Percentiles rank a stretch among this genome's conserved stretches.
These are phyloP conservation scores for Tylochromis polylepis DNA, from an alignment of 2,113 vertebrate genomes.

Conservation along the genomic window DNA sequence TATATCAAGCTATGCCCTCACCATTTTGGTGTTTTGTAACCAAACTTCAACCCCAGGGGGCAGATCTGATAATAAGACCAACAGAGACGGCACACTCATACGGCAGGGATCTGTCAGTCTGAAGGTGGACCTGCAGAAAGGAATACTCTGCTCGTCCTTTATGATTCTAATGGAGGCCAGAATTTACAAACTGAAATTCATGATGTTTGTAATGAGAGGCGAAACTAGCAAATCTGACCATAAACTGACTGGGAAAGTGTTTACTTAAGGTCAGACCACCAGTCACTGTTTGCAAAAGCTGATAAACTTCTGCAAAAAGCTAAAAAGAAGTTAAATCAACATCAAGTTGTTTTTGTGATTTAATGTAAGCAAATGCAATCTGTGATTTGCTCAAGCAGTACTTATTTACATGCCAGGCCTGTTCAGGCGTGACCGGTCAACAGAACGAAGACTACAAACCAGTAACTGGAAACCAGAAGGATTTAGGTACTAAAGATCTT, in stretches of 20 bases:
- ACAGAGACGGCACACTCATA: not conserved
- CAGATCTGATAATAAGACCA: not conserved
- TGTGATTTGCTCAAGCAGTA: not conserved
- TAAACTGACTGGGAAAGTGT: not conserved
- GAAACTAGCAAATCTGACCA: not conserved
- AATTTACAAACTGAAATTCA: not conserved
- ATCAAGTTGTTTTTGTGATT: not conserved
- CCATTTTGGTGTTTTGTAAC: not conserved
- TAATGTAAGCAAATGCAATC: not conserved
- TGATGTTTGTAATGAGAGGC: not conserved
- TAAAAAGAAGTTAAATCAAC: not conserved
- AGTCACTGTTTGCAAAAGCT: not conserved
- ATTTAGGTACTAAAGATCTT: not conserved
- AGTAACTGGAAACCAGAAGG: not conserved
- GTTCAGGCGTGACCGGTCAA: fast-evolving
- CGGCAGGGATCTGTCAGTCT: not conserved
- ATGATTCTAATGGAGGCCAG: not conserved
- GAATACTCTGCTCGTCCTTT: not conserved
- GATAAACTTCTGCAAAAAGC: not conserved
- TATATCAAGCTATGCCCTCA: too few species aligned
- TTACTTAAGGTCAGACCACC: not conserved
- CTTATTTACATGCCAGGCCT: not conserved
- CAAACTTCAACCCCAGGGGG: fast-evolving
- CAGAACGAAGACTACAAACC: not conserved
- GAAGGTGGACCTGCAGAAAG: not conserved